Percentiles rank a stretch among this genome's conserved stretches.
Conservation (phyloP, 2,113 vertebrate genomes). For the Athene noctua region DNA sequence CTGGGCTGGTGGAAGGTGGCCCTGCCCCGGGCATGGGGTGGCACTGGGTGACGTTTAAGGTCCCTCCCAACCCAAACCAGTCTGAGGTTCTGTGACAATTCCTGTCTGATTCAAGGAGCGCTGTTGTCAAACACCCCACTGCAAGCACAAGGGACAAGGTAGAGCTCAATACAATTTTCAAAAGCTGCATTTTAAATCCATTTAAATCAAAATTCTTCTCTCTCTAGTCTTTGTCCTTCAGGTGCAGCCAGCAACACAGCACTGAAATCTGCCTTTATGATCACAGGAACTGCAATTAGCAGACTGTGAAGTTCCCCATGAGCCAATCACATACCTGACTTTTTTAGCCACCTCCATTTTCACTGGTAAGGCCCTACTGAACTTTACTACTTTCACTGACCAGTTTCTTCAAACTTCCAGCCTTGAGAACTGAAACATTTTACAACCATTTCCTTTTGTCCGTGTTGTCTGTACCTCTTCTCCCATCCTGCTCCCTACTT, state of each 20-base stretch:
- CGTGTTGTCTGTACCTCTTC: not conserved
- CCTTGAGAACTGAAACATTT: not conserved
- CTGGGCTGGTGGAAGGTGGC: too few relatives aligned
- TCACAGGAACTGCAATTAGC: not conserved
- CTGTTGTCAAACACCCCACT: not conserved
- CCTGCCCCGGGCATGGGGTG: too few relatives aligned
- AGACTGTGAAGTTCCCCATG: accelerated
- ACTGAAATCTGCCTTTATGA: too few relatives aligned
- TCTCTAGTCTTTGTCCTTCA: not conserved
- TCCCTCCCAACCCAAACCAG: too few relatives aligned
- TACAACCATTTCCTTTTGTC: not conserved
- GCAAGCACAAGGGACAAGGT: not conserved
- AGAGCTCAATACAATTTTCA: not conserved
- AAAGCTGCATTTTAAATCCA: not conserved
- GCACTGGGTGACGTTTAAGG: too few relatives aligned
- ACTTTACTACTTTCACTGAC: accelerated
- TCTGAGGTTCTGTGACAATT: too few relatives aligned
- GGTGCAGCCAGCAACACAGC: not conserved
- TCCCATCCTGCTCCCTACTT: not conserved
- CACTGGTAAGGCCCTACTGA: not conserved
- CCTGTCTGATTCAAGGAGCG: not conserved
- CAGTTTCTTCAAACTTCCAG: not conserved
- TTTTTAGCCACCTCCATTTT: not conserved
- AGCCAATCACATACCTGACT: not conserved
- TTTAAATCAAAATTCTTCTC: not conserved